These are phyloP conservation scores for Drosophila pegasa DNA, from an alignment of 2,888 invertebrate species.

Conservation along the genomic window DNA sequence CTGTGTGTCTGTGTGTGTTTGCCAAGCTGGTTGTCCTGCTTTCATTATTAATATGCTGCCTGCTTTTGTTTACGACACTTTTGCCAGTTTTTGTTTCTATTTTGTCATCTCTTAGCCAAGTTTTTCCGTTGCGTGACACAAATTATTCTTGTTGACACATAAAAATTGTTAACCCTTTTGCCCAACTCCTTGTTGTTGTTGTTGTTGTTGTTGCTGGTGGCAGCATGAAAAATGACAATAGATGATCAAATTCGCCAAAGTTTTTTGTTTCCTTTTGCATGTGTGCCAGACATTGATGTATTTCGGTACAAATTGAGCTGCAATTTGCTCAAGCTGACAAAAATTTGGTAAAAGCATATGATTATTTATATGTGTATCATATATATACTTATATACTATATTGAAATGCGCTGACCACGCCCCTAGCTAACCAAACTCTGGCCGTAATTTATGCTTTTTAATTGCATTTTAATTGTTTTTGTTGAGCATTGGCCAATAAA, in stretches of 20 bases:
- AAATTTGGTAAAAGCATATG: conserved; percentile 15
- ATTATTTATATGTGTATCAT: background rate
- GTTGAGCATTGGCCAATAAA: conserved; percentile 48
- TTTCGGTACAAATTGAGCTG: conserved; percentile 56
- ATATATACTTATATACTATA: background rate
- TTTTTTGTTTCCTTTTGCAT: conserved; percentile 8
- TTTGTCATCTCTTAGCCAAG: conserved; percentile 64
- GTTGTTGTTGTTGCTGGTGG: conserved; percentile 5
- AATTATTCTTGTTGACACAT: conserved; percentile 78
- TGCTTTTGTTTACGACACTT: conserved; percentile 61
- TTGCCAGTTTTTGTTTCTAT: conserved; percentile 44
- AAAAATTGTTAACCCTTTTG: conserved; percentile 75
- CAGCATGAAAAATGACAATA: conserved; percentile 69
- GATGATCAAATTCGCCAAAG: conserved; percentile 63
- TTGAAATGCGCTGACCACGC: conserved; percentile 1
- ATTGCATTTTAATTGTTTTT: conserved; percentile 69
- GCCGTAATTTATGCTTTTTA: conserved; percentile 47
- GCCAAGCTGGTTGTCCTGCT: conserved; percentile 37
- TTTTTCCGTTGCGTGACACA: conserved; percentile 60
- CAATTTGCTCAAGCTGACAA: conserved; percentile 38
- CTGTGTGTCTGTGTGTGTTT: conserved; percentile 27
- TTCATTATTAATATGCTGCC: conserved; percentile 70
- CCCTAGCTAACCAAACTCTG: background rate
- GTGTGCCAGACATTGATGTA: conserved; percentile 65
- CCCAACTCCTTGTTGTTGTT: background rate